Percentiles rank a stretch among this genome's conserved stretches.
Evolutionary conservation across 2,113 vertebrate genomes (phyloP).

Genomic region (Chionis minor): DNA sequence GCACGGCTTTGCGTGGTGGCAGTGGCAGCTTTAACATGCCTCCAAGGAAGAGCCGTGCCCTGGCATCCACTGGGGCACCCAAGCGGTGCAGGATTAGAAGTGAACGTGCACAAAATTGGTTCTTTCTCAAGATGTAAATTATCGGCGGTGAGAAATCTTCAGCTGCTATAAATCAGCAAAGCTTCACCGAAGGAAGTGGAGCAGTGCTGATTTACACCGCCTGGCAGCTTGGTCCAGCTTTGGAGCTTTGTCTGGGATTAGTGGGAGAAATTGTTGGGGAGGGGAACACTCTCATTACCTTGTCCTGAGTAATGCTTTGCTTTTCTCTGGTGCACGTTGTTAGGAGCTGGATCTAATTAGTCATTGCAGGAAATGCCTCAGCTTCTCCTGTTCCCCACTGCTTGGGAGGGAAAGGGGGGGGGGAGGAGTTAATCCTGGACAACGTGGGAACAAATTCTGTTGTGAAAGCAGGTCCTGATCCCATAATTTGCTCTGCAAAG

Average conservation of each 20-base stretch:
- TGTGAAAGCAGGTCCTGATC: background rate
- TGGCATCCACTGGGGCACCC: background rate
- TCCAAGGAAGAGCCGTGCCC: background rate
- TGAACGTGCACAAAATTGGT: background rate
- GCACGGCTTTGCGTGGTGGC: background rate
- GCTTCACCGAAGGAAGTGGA: background rate
- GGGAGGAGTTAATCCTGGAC: background rate
- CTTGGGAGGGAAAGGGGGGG: background rate
- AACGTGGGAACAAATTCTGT: background rate
- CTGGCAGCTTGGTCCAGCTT: accelerated
- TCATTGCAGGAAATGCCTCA: background rate
- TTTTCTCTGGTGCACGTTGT: background rate
- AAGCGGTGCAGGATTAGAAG: background rate
- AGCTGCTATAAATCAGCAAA: background rate
- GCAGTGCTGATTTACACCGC: background rate
- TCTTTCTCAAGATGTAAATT: background rate
- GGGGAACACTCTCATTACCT: background rate
- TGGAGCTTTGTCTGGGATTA: background rate
- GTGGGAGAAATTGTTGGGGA: background rate
- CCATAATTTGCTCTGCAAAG: background rate
- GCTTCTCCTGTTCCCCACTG: background rate
- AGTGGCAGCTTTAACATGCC: background rate
- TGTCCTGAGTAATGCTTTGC: background rate
- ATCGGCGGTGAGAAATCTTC: background rate
- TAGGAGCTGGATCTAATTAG: conserved; percentile 6